phyloP scores from a whole-genome alignment of 2,797 vertebrate species.

The Dromococcyx pavoninus region DNA sequence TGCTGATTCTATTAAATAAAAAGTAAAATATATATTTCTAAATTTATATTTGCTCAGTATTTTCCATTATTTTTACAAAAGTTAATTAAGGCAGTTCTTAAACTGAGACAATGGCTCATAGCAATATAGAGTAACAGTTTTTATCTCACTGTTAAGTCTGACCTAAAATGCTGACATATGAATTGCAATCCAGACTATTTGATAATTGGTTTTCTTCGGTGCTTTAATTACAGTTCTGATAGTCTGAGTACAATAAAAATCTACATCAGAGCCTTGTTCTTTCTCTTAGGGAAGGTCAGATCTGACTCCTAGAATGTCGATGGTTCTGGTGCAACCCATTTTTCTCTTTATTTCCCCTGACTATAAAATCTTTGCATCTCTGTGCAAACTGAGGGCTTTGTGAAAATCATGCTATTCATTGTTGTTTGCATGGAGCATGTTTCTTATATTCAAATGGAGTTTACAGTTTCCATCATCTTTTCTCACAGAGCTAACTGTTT shows the following conservation, averaged over 20 bases:
- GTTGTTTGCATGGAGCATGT: background rate
- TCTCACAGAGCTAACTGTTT: accelerated
- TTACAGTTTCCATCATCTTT: background rate
- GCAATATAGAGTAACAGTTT: background rate
- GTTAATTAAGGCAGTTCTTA: background rate
- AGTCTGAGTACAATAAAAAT: background rate
- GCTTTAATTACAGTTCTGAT: background rate
- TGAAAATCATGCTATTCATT: background rate
- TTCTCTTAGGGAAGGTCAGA: background rate
- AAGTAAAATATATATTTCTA: background rate
- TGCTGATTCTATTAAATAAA: background rate
- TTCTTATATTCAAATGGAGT: background rate
- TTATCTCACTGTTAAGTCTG: background rate
- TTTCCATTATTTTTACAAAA: background rate
- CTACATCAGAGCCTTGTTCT: background rate
- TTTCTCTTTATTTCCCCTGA: background rate
- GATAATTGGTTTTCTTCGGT: background rate
- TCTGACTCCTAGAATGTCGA: background rate
- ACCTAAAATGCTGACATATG: background rate
- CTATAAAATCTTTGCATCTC: background rate
- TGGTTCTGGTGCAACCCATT: background rate
- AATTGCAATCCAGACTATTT: background rate
- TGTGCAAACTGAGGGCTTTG: background rate
- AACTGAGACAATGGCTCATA: background rate
- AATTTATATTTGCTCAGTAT: background rate